phyloP scores from a whole-genome alignment of 1,140 invertebrate species.

The Polypedilum pembai region DNA sequence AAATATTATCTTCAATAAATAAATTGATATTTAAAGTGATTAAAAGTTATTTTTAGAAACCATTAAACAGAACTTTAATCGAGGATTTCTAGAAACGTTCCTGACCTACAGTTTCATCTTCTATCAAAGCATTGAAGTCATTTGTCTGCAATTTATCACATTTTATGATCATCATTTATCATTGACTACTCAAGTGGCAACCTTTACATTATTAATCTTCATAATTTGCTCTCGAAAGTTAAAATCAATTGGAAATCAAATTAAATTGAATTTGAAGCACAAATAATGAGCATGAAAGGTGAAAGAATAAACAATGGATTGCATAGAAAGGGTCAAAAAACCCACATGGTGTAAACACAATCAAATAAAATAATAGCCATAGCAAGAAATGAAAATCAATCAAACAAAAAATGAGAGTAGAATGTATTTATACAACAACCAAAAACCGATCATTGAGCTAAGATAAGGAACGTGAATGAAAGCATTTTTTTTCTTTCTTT shows the following conservation, averaged over 20 bases:
- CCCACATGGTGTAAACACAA: slow-evolving; percentile 3
- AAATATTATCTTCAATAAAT: no score
- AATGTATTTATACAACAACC: background rate
- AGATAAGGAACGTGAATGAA: background rate
- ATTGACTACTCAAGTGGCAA: background rate
- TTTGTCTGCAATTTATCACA: slow-evolving; percentile 10
- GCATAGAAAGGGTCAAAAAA: no score
- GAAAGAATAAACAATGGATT: no score
- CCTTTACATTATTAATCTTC: background rate
- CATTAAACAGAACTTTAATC: background rate
- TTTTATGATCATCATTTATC: background rate
- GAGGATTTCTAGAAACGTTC: background rate
- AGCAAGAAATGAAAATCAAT: background rate
- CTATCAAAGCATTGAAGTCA: background rate
- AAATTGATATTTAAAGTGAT: no score
- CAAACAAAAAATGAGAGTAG: background rate
- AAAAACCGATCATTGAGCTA: background rate
- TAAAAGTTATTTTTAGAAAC: background rate
- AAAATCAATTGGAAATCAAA: background rate
- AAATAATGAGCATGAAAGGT: background rate
- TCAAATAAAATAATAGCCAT: background rate
- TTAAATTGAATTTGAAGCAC: background rate
- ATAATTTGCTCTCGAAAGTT: background rate
- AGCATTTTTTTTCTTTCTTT: background rate
- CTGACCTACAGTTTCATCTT: background rate